Evolutionary conservation across 2,113 vertebrate genomes (phyloP), one percentile per base, ranked within the genome.

Genomic region (Clarias magur): DNA sequence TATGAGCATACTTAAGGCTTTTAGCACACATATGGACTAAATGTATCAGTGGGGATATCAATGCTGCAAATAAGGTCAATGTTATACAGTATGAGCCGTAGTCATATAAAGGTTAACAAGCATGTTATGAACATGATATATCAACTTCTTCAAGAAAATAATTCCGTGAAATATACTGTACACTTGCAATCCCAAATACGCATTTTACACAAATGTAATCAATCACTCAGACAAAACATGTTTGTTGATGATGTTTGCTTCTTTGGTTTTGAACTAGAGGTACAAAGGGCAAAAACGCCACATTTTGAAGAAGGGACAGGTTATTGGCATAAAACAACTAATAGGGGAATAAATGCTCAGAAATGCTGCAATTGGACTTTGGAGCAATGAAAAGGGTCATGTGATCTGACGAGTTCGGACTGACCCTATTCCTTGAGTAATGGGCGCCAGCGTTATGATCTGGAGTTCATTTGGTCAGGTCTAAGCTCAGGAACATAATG

Each of bases 81-180:
- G 54, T 60, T 68, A 83, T 56, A 38, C 34, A 38, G 34, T 38
- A 30, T 70, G 25, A 19, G 30, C 23, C 25, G 19, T 57, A 83
- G 27, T 83, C 65, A 4, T 70, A 70, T 68, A 56, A 70, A 70
- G 30, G 82, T 70, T 83, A 70, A 53, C 42, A 63, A 83, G 19
- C 53, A 57, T 84, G n/a, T 84, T 72, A 72, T 72, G 34, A 34
- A 84, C 82, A 84, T 84, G 56, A 84, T 57, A 7, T 10, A 15
- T 83, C 34, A 56, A 83, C 53, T 6, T 56, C 13, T 6, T 56
- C 13, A n/a, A 70, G 19, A 3, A 56, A 68, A 70, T 7, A 17
- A 10, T 27, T 83, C 82, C 7, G 42, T 67, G 48, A 60, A 60
- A 23, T 38, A 62, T 80, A 59, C 1, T 30, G 21, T n/a, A 65